phyloP scores from a whole-genome alignment of 2,113 vertebrate species.

The Collichthys lucidus region DNA sequence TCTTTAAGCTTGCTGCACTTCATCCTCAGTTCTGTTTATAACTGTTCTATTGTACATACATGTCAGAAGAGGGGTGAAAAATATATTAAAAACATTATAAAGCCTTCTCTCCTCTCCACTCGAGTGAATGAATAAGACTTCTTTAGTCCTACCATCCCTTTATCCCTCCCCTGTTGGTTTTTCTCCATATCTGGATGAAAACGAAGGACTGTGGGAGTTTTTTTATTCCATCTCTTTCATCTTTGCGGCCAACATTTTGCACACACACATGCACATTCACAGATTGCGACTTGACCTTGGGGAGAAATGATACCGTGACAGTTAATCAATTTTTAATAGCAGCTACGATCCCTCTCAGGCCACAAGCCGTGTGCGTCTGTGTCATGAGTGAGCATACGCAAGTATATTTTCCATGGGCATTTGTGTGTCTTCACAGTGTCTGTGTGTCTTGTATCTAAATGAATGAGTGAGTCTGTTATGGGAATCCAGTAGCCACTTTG shows the following conservation, averaged over 20 bases:
- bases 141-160: constrained; percentile 5
- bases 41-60: constrained; percentile 17
- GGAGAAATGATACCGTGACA: constrained; percentile 76
- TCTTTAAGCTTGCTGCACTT: constrained; percentile 39
- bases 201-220: constrained; percentile 61
- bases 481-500: constrained; percentile 67
- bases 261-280: constrained; percentile 38
- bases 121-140: constrained; percentile 20
- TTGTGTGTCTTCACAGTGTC: constrained; percentile 52
- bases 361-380: constrained; percentile 60
- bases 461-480: constrained; percentile 65
- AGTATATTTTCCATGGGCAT: constrained; percentile 35
- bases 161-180: constrained; percentile 29
- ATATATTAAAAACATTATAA: background rate
- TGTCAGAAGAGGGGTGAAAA: constrained; percentile 24
- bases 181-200: constrained; percentile 61
- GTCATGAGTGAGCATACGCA: constrained; percentile 55
- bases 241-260: constrained; percentile 52
- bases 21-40: constrained; percentile 11
- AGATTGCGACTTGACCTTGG: constrained; percentile 77
- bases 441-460: constrained; percentile 64
- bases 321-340: constrained; percentile 85
- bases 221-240: constrained; percentile 57
- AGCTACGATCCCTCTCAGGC: constrained; percentile 71
- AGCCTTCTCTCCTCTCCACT: constrained; percentile 15